Evolutionary conservation across 1,140 invertebrate species (phyloP), one percentile per base, ranked within the genome.

Genomic region (Drosophila novamexicana): DNA sequence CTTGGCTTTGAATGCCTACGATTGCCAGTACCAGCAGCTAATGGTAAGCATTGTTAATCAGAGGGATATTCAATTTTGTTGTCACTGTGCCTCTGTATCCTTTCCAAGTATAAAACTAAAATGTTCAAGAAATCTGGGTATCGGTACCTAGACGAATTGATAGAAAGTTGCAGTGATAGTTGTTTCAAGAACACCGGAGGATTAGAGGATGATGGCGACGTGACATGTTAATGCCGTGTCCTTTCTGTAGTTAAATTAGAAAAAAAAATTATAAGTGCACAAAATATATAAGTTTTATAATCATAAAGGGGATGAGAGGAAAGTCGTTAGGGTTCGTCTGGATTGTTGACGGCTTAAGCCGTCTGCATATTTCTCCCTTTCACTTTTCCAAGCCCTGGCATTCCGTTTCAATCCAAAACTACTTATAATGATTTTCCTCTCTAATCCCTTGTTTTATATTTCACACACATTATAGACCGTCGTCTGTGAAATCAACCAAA

Each of bases 11-110:
- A 78, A 74, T 58, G 83, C 83, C 10, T 91, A 91, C 40, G 90
- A 91, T 47, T 85, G 77, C 32, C 90, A 91, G 49, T 91, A 85
- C 67, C 77, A 91, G 57, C 90, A 91, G 53, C 52, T 91, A 7
- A 91, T 91, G 90, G 90, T 91, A 69, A 85, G 78, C 64, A 36
- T 34, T 32, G 45, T 2, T 7, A 8, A 45, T 49, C 29, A 0
- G 10, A 40, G 54, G 54, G 22, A 47, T 10, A 45, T 71, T 6
- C 36, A 18, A 56, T 40, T 44, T 54, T 58, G 44, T 52, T 39
- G 36, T 29, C 22, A 29, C 4, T 49, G 39, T 58, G 7, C 22
- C n/a, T 22, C 1, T 54, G 16, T 54, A 18, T 54, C 5, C 22
- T 29, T 29, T 50, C 12, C 9, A 66, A 91, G 89, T 44, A 80